Base-by-base conservation (phyloP, 2,888 invertebrate genomes). In the Epinotia bilunana region DNA sequence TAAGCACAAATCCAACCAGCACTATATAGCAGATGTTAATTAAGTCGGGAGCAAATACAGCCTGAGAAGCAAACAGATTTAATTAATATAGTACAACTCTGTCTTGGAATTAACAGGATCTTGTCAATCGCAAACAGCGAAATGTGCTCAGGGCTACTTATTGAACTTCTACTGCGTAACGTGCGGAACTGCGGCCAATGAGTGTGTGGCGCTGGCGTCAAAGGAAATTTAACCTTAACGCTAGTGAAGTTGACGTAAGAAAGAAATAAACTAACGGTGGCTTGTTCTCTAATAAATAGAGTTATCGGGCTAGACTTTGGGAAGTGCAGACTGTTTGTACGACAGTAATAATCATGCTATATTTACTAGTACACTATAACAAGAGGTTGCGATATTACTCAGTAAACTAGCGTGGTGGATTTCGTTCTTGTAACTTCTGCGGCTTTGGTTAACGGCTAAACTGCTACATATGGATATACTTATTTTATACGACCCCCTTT, bases 41-140 rank as follows among this genome's bases (percentile, higher is more conserved):
- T 91, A 92, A 91, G 85, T 86, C 83, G 82, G 82, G 78, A 83
- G 90, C 86, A 91, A 92, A 91, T 88, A 91, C 85, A 89, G 85
- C 83, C 86, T 86, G 89, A 88, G 87, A 89, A 90, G 88, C 87
- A 89, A 91, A 90, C 90, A 90, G 89, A 90, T 91, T 92, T 91
- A 92, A 92, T 93, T 91, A 92, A 91, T 91, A 88, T 85, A 83
- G 85, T 87, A 83, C 81, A 85, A 84, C 85, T 85, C 86, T 86
- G 87, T 87, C 87, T 88, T 86, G 84, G 85, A 85, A 86, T 88
- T 87, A 88, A 86, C 86, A 79, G 83, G 84, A 81, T 87, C 87
- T 85, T 87, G 88, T 90, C 86, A 85, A 86, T 83, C 79, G 85
- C 84, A 90, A 88, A 89, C 82, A 86, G 71, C 67, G 75, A 61